A percentile compares a stretch with the other conserved stretches of the same genome.
phyloP scores from a whole-genome alignment of 2,888 invertebrate species.

The Encarsia formosa region DNA sequence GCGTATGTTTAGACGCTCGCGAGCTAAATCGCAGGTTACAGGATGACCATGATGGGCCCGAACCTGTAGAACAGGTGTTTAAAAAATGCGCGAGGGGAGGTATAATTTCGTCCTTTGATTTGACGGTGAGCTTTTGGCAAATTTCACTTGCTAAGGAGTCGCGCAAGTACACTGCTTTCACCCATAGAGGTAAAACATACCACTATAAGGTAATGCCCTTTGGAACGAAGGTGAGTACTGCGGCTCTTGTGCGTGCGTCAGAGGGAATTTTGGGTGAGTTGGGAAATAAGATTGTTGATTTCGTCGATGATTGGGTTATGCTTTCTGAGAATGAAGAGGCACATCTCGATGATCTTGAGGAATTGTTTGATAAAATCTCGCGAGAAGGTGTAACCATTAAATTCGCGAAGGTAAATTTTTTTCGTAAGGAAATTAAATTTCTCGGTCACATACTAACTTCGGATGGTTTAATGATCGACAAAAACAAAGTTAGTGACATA shows the following conservation, averaged over 20 bases:
- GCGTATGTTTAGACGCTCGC: background rate
- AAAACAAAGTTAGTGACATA: no score
- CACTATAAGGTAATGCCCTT: no score
- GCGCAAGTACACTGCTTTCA: slow-evolving; percentile 3
- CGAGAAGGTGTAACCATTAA: background rate
- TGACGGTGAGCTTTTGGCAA: background rate
- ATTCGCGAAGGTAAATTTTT: background rate
- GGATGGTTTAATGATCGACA: slow-evolving; percentile 2
- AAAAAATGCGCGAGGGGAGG: background rate
- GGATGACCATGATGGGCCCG: background rate
- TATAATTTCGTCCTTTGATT: background rate
- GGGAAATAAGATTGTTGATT: background rate
- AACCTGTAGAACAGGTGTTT: background rate
- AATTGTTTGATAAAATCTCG: background rate
- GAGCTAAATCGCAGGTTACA: background rate
- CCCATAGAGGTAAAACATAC: background rate
- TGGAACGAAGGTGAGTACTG: background rate
- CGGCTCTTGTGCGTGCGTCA: background rate
- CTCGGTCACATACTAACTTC: background rate
- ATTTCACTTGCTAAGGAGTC: background rate
- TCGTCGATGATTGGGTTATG: background rate
- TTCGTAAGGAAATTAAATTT: no score
- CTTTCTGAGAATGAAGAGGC: background rate
- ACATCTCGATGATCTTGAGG: background rate
- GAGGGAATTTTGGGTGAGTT: background rate